phyloP scores from a whole-genome alignment of 2,888 invertebrate species.

The Cheilosia soror region DNA sequence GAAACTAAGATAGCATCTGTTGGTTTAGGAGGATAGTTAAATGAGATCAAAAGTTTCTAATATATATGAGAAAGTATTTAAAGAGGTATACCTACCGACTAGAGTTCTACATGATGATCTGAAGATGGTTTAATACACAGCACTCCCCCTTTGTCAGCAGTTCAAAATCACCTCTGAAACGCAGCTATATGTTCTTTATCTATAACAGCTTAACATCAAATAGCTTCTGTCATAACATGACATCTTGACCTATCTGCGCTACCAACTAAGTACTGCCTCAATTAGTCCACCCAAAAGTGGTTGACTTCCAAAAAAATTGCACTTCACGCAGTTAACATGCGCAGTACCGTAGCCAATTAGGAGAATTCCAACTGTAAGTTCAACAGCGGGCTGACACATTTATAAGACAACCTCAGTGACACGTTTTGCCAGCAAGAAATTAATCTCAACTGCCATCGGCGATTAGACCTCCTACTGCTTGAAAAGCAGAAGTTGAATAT shows the following conservation, averaged over 20 bases:
- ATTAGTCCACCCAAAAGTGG: constrained; percentile 14
- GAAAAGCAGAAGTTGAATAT: constrained; percentile 57
- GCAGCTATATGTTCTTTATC: not conserved
- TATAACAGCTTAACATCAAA: not conserved
- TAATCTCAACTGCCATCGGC: constrained; percentile 56
- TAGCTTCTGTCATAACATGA: constrained; percentile 41
- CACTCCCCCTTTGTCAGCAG: not conserved
- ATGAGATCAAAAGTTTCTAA: no score
- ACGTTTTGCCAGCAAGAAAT: constrained; percentile 41
- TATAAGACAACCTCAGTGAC: constrained; percentile 63
- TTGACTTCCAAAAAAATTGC: constrained; percentile 21
- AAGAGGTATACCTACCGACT: no score
- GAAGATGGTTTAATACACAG: no score
- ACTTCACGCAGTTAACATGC: constrained; percentile 9
- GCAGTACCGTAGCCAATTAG: constrained; percentile 48
- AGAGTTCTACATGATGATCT: no score
- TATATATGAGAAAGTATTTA: no score
- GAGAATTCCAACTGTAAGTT: constrained; percentile 56
- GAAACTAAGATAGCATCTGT: no score
- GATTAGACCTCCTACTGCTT: constrained; percentile 65
- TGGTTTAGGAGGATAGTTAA: no score
- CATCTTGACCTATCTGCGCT: constrained; percentile 51
- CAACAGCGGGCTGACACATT: constrained; percentile 59
- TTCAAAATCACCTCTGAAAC: not conserved
- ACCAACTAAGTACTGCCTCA: constrained; percentile 15